Base-by-base conservation (phyloP, 2,113 vertebrate genomes). In the Ailuropoda melanoleuca region DNA sequence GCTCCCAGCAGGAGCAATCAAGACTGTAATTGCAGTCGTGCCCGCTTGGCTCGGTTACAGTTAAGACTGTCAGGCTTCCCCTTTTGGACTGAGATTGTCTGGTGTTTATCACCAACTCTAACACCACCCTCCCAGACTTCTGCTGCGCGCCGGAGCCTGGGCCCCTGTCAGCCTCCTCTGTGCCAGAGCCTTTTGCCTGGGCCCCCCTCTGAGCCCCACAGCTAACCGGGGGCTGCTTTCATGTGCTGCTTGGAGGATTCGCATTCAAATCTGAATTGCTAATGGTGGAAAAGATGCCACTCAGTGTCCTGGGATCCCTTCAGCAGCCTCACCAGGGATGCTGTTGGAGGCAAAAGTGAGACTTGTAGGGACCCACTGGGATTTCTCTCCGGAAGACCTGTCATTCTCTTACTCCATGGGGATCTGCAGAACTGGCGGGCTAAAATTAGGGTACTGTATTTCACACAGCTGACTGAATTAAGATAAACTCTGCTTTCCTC, bases 361-460 rank as follows among this genome's bases (percentile, higher is more conserved):
- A 77, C 96, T 98, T 97, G 90, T 88, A 58, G 43, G 97, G 97
- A 97, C 95, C 64, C 97, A 48, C 34, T 11, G 97, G 98, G 98
- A 98, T 96, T 98, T 98, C 94, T 97, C 97, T 98, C 98, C 85
- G 78, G 96, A 98, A 98, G 98, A 97, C 96, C 98, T 98, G 98
- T 98, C 98, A 98, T 97, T 98, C 98, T 98, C 90, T 80, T 31
- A 94, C 92, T 98, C 98, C 96, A 3, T 86, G 75, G 98, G 98
- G 93, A 98, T 98, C 98, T 92, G 70, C 88, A 90, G 98, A 98
- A 94, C 95, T 64, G 74, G 86, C 92, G 48, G 96, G 97, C 98
- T 99, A 98, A 98, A 99, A 99, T 99, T 98, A 98, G 98, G 97
- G 95, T 97, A 97, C 97, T 96, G 90, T 95, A 78, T 97, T 95